These are phyloP conservation scores for Bombus sylvicola DNA, from an alignment of 1,140 invertebrate genomes.

Conservation along the genomic window DNA sequence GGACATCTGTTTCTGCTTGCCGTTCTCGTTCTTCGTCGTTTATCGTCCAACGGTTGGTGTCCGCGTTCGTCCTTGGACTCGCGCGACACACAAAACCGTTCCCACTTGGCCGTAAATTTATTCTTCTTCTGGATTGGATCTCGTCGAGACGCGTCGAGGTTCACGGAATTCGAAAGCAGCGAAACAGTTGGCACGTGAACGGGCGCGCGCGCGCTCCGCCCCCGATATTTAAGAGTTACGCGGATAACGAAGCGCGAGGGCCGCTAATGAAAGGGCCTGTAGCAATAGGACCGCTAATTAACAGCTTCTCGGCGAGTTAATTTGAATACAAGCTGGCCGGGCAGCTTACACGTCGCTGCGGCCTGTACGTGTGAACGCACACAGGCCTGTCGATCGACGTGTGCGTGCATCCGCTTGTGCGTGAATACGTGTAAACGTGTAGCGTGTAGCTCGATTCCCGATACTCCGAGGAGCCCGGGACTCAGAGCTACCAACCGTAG, in stretches of 20 bases:
- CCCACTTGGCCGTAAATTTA: too few relatives aligned
- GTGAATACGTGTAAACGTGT: constrained; percentile 55
- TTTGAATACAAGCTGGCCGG: constrained; percentile 77
- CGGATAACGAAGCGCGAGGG: constrained; percentile 74
- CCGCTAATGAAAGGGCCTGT: constrained; percentile 71
- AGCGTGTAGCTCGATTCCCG: constrained; percentile 61
- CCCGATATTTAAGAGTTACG: constrained; percentile 55
- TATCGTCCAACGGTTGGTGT: too few relatives aligned
- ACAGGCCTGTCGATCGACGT: neutral
- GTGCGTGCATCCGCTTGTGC: neutral
- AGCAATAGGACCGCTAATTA: constrained; percentile 78
- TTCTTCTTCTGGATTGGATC: neutral
- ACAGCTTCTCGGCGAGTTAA: constrained; percentile 78
- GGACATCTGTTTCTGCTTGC: constrained; percentile 19
- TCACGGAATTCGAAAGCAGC: neutral
- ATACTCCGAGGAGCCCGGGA: constrained; percentile 24
- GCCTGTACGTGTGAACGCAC: constrained; percentile 8
- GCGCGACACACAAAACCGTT: too few relatives aligned
- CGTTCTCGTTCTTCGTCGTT: neutral
- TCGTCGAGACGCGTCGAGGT: neutral
- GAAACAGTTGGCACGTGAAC: constrained; percentile 13
- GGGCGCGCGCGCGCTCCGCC: neutral
- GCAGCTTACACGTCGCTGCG: constrained; percentile 56
- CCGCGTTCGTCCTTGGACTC: too few relatives aligned
- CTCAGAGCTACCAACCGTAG: constrained; percentile 72